phyloP scores from a whole-genome alignment of 2,888 invertebrate genomes.

The Leptinotarsa peninsularis region DNA sequence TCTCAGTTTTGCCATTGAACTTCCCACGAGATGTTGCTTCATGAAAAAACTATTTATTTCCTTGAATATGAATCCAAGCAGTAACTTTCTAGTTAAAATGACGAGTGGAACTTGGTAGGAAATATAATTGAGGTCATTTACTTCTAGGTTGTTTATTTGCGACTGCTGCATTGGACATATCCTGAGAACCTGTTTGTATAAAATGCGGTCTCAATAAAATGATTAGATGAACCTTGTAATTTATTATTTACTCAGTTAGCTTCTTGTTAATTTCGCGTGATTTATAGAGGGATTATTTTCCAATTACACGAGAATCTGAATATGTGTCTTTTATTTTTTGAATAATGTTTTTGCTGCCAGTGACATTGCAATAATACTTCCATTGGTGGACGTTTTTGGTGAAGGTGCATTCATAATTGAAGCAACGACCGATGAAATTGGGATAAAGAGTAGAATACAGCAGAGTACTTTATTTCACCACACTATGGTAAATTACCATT shows the following conservation, averaged over 20 bases:
- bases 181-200: constrained; percentile 28
- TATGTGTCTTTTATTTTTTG: not conserved
- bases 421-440: no score
- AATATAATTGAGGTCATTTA: constrained; percentile 12
- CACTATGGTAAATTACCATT: no score
- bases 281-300: constrained; percentile 30
- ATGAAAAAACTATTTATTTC: not conserved
- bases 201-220: constrained; percentile 32
- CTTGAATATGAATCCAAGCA: not conserved
- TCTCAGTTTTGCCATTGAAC: not conserved
- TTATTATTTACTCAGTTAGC: constrained; percentile 26
- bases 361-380: not conserved
- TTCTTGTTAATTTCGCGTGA: constrained; percentile 31
- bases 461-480: no score
- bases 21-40: not conserved
- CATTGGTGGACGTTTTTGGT: no score
- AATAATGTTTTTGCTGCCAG: not conserved
- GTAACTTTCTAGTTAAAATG: not conserved
- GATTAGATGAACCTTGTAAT: constrained; percentile 35
- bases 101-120: not conserved
- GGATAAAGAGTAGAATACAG: no score
- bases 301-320: constrained; percentile 22
- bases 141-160: constrained; percentile 6
- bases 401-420: no score
- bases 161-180: not conserved